Conservation (phyloP, 2,888 invertebrate genomes). For the Pinctada fucata region DNA sequence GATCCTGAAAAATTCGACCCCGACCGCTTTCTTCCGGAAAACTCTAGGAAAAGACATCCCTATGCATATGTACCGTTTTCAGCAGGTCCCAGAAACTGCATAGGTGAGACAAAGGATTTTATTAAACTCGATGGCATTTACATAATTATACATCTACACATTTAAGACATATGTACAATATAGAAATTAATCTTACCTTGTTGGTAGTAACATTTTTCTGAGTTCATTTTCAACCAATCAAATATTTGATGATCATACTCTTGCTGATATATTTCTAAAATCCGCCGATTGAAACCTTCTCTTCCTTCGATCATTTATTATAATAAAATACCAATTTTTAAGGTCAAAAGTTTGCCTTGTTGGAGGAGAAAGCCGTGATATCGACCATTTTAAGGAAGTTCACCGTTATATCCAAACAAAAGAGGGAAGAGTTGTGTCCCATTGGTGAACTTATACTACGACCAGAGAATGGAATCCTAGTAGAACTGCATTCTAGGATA, state of each 20-base stretch:
- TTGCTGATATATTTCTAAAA: too few relatives aligned
- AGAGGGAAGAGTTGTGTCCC: conserved; percentile 80
- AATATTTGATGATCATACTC: too few relatives aligned
- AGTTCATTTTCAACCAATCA: too few relatives aligned
- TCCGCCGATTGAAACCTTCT: too few relatives aligned
- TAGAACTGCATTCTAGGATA: conserved; percentile 71
- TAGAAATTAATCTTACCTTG: too few relatives aligned
- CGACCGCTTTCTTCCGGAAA: conserved; percentile 86
- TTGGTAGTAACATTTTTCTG: too few relatives aligned
- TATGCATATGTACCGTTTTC: conserved; percentile 51
- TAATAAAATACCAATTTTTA: neutral
- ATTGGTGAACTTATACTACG: conserved; percentile 82
- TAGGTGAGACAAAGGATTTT: conserved; percentile 69
- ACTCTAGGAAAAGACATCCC: conserved; percentile 84
- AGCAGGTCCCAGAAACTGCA: conserved; percentile 79
- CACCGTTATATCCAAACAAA: conserved; percentile 80
- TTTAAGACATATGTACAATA: too few relatives aligned
- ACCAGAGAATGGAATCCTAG: conserved; percentile 80
- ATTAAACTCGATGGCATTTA: too few relatives aligned
- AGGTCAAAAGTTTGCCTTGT: conserved; percentile 78
- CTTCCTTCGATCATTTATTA: too few relatives aligned
- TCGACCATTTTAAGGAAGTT: conserved; percentile 81
- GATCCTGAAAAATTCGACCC: conserved; percentile 87
- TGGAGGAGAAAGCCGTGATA: conserved; percentile 80
- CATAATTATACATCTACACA: too few relatives aligned